Conservation (phyloP, 2,113 vertebrate species). For the Hemiprocne comata region DNA sequence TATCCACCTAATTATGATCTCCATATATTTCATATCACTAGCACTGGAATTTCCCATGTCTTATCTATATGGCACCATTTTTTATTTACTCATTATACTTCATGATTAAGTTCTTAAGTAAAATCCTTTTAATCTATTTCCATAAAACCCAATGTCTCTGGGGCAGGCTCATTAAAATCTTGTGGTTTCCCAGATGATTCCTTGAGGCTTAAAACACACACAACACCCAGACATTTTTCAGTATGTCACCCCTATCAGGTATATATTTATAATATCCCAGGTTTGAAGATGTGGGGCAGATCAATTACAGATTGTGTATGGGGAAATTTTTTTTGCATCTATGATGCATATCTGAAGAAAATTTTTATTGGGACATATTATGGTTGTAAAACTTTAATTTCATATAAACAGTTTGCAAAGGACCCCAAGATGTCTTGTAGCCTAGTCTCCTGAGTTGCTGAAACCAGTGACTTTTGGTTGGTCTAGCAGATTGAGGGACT, state of each 20-base stretch:
- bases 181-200: slow-evolving; percentile 9
- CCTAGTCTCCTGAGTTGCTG: background rate
- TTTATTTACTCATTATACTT: slow-evolving; percentile 26
- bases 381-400: background rate
- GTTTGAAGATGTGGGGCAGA: background rate
- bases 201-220: background rate
- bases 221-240: background rate
- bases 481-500: background rate
- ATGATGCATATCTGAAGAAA: background rate
- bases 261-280: background rate
- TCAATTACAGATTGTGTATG: background rate
- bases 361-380: background rate
- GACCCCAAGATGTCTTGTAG: background rate
- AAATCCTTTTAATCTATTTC: slow-evolving; percentile 31
- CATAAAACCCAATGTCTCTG: slow-evolving; percentile 15
- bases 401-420: background rate
- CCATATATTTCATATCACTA: background rate
- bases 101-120: slow-evolving; percentile 18
- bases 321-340: background rate
- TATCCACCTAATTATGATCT: background rate
- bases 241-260: background rate
- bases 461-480: background rate
- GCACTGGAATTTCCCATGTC: slow-evolving; percentile 55
- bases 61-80: slow-evolving; percentile 7
- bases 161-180: slow-evolving; percentile 1